Conservation (phyloP, 1,140 invertebrate genomes). For the Agrilus planipennis region DNA sequence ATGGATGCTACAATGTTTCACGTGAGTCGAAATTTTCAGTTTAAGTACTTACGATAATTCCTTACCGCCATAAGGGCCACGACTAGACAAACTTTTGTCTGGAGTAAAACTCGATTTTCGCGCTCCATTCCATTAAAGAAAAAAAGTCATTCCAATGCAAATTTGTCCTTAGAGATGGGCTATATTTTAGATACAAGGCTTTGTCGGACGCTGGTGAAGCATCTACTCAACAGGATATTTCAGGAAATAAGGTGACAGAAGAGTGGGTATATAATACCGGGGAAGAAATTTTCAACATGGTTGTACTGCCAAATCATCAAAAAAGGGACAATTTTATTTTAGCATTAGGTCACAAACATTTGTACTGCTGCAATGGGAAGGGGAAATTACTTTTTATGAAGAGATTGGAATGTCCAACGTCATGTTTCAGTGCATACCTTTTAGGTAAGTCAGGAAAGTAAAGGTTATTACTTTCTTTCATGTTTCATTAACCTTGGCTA, state of each 20-base stretch:
- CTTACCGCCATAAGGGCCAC: no score
- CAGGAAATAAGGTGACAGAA: conserved; percentile 43
- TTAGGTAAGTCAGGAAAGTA: conserved; percentile 40
- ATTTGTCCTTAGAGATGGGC: no score
- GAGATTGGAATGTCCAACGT: conserved; percentile 65
- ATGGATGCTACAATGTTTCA: conserved; percentile 68
- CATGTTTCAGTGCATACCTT: conserved; percentile 60
- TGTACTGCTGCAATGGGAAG: conserved; percentile 2
- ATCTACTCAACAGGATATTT: conserved; percentile 32
- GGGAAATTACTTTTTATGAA: conserved; percentile 42
- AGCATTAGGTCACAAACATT: conserved; percentile 26
- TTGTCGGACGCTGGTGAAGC: conserved; percentile 42
- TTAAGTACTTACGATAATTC: no score
- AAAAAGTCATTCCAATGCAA: no score
- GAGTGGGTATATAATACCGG: conserved; percentile 71
- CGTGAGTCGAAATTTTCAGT: no score
- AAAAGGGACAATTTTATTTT: conserved; percentile 39
- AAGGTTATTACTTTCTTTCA: not conserved
- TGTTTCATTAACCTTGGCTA: no score
- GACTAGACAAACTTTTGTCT: no score
- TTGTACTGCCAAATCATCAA: conserved; percentile 39
- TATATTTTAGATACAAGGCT: conserved; percentile 48
- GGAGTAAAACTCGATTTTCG: no score
- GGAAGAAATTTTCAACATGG: conserved; percentile 57
- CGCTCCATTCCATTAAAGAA: no score